phyloP scores from a whole-genome alignment of 2,797 vertebrate species.

The Eulemur coronatus region DNA sequence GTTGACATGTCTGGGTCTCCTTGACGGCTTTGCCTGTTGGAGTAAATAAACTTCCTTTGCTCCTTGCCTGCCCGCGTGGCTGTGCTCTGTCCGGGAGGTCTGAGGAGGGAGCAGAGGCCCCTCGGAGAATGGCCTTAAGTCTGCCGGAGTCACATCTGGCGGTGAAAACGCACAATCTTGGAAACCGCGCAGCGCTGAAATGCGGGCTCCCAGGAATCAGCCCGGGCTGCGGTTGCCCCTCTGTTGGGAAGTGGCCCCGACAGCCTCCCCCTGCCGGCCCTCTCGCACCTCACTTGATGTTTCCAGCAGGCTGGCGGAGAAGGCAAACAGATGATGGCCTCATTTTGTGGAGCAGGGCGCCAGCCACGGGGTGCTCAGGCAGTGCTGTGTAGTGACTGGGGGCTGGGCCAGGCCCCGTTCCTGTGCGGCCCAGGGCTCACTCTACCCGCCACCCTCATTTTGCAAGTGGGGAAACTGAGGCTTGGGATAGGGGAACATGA shows the following conservation, averaged over 20 bases:
- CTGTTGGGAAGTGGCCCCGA: background rate
- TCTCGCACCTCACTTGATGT: background rate
- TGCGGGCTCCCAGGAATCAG: background rate
- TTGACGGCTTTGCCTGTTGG: background rate
- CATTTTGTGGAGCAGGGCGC: rapidly evolving
- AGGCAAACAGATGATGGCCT: background rate
- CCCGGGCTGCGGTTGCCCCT: background rate
- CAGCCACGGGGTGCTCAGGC: background rate
- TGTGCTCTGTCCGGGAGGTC: background rate
- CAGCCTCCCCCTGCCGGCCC: background rate
- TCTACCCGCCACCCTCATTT: background rate
- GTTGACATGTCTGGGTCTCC: background rate
- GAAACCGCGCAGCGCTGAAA: rapidly evolving
- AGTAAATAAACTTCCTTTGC: constrained; percentile 43
- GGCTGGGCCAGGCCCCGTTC: rapidly evolving
- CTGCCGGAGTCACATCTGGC: background rate
- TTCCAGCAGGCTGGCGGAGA: too few species aligned
- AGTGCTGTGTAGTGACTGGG: background rate
- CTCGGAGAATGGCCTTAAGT: rapidly evolving
- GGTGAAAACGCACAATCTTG: rapidly evolving
- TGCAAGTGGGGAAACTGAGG: background rate
- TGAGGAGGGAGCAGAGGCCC: too few species aligned
- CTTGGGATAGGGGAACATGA: rapidly evolving
- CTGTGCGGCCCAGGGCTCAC: background rate
- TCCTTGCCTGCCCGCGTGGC: rapidly evolving